Conservation (phyloP, 1,140 invertebrate species). For the Notospermus geniculatus region DNA sequence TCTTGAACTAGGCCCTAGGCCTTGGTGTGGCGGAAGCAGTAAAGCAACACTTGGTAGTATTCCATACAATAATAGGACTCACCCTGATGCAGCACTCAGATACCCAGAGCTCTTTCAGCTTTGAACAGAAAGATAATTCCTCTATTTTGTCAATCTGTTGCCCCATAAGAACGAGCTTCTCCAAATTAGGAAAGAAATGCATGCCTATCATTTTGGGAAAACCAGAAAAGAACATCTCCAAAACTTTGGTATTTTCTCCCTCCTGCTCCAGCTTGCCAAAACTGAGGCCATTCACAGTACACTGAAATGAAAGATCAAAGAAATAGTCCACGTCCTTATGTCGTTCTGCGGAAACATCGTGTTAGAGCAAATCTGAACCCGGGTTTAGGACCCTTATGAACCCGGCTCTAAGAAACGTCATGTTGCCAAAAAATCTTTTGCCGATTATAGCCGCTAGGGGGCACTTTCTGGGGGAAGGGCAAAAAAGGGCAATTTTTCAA, state of each 20-base stretch:
- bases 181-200: constrained; percentile 47
- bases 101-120: constrained; percentile 49
- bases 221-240: constrained; percentile 54
- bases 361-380: constrained; percentile 44
- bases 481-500: no score
- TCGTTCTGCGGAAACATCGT: constrained; percentile 20
- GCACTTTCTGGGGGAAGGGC: no score
- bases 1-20: no score
- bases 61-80: background rate
- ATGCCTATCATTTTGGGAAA: constrained; percentile 40
- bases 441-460: no score
- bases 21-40: no score
- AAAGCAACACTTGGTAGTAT: no score
- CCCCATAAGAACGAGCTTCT: constrained; percentile 39
- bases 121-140: constrained; percentile 29
- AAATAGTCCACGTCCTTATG: constrained; percentile 26
- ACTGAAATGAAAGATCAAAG: constrained; percentile 28
- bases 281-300: constrained; percentile 47
- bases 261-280: constrained; percentile 34
- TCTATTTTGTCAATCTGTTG: constrained; percentile 40
- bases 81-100: constrained; percentile 49
- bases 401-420: no score
- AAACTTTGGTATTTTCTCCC: constrained; percentile 24
- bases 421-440: no score
- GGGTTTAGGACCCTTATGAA: no score